phyloP scores from a whole-genome alignment of 2,888 invertebrate species.

The Apamea monoglypha region DNA sequence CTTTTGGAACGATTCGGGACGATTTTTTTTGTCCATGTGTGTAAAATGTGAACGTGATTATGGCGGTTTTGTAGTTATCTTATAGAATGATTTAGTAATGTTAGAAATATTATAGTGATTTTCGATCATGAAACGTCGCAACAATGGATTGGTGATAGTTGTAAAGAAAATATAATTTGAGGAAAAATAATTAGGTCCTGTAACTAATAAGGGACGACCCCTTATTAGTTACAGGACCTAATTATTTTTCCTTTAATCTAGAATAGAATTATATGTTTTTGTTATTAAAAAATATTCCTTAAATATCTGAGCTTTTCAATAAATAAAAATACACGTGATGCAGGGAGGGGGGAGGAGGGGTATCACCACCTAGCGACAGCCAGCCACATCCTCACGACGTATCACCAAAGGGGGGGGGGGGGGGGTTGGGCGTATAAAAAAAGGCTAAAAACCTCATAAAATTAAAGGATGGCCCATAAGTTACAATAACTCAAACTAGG shows the following conservation, averaged over 20 bases:
- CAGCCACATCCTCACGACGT: not conserved
- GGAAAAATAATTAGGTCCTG: not conserved
- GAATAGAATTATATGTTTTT: not conserved
- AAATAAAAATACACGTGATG: not conserved
- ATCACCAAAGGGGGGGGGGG: not conserved
- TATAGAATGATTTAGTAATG: not conserved
- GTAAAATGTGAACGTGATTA: constrained; percentile 38
- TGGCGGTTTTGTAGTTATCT: constrained; percentile 19
- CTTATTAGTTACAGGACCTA: no score
- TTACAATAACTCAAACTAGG: not conserved
- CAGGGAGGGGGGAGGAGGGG: not conserved
- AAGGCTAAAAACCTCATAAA: not conserved
- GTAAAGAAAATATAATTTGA: not conserved
- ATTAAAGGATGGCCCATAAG: not conserved
- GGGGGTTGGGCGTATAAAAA: not conserved
- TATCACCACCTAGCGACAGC: no score
- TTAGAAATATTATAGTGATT: not conserved
- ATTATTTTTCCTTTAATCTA: not conserved
- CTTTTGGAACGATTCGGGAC: constrained; percentile 31
- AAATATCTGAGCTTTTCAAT: not conserved
- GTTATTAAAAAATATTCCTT: not conserved
- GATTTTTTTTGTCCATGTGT: constrained; percentile 39
- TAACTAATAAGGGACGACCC: not conserved
- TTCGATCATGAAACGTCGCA: not conserved
- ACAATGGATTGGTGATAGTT: not conserved